Evolutionary conservation across 2,113 vertebrate genomes (phyloP), one percentile per base, ranked within the genome.

Genomic region (Petromus typicus): DNA sequence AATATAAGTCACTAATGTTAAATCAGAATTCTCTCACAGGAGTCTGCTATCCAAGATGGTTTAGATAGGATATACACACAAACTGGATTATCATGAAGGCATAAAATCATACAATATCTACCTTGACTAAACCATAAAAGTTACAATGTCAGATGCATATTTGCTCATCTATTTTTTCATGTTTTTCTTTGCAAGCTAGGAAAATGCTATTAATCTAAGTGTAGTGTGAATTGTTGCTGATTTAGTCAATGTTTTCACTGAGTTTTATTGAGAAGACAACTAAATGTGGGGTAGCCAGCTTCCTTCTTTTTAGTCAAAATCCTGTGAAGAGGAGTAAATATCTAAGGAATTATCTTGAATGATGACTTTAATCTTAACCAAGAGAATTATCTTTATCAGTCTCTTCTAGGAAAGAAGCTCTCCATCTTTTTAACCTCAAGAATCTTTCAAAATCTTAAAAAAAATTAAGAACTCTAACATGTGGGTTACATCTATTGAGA

Each of bases 351-450:
- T 20, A 81, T 90, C 85, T 86, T 43, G 23, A 64, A 14, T 64
- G 37, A 86, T 75, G 59, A 76, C 27, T 48, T 23, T 43, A 89
- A 51, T 12, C 20, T 80, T 27, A 67, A 82, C 23, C 30, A 78
- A 20, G 17, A 76, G n/a, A 75, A 84, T n/a, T 86, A 66, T 48
- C 45, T 89, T 79, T 69, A 85, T 34, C 34, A 94, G 25, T 85
- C 9, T 80, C 16, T 86, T 92, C 54, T 37, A 94, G 59, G 51
- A 86, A 89, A 92, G 40, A 34, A 96, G 12, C 71, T 71, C 79
- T 96, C 32, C 89, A 43, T 51, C 25, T 71, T 79, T 96, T 79
- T 85, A 37, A 8, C 34, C 32, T 92, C 63, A 92, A 67, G 20
- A 85, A 80, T 66, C 34, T 4, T 40, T 89, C 51, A 91, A 7